phyloP scores from a whole-genome alignment of 2,113 vertebrate genomes.

The Salvelinus fontinalis region DNA sequence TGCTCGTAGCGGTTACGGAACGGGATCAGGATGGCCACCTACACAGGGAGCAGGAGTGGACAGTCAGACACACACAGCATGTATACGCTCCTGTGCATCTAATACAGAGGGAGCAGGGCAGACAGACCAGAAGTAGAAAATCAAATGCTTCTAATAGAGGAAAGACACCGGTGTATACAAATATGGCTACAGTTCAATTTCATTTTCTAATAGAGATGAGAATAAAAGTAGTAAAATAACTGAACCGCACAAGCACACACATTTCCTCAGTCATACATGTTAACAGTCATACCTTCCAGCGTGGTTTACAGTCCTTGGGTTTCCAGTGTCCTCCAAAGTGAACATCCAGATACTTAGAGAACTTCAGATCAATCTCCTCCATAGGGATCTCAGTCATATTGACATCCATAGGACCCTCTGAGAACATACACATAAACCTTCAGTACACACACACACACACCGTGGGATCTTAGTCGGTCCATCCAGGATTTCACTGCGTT shows the following conservation, averaged over 20 bases:
- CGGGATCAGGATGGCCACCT: conserved; percentile 94
- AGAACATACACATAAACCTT: conserved; percentile 10
- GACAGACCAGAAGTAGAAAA: too few species aligned
- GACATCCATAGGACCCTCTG: conserved; percentile 87
- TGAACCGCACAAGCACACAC: not conserved
- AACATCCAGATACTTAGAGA: conserved; percentile 83
- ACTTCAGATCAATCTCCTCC: conserved; percentile 83
- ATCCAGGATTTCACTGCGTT: too few species aligned
- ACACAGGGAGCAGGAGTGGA: not conserved
- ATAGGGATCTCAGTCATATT: conserved; percentile 94
- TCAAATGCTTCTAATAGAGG: not conserved
- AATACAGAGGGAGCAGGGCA: too few species aligned
- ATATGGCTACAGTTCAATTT: not conserved
- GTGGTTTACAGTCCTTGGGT: conserved; percentile 91
- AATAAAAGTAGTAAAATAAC: not conserved
- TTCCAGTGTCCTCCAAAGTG: conserved; percentile 91
- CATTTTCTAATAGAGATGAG: not conserved
- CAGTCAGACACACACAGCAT: not conserved
- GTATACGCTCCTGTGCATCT: not conserved
- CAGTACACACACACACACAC: conserved; percentile 14
- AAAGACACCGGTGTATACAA: not conserved
- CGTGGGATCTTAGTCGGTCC: too few species aligned
- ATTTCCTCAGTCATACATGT: conserved; percentile 69
- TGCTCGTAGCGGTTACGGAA: conserved; percentile 96
- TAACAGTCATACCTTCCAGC: conserved; percentile 85